phyloP scores from a whole-genome alignment of 2,113 vertebrate genomes.

The Mesitornis unicolor region DNA sequence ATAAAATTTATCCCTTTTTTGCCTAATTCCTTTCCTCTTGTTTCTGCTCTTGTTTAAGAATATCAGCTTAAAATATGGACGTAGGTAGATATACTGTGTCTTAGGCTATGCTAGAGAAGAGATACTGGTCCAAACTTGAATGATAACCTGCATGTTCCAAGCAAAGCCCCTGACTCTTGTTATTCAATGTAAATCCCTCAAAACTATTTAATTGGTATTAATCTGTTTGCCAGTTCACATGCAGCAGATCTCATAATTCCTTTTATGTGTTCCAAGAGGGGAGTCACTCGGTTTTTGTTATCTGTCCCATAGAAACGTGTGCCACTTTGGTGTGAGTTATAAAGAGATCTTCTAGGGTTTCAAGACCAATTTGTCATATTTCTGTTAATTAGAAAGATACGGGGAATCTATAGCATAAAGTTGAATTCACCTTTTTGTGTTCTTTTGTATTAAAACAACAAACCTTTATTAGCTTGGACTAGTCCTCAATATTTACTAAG shows the following conservation, averaged over 20 bases:
- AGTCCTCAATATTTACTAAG: neutral
- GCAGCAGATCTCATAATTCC: neutral
- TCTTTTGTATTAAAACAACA: neutral
- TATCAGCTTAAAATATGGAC: neutral
- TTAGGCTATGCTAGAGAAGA: neutral
- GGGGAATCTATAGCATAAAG: neutral
- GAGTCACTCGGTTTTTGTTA: rapidly evolving
- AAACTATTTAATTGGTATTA: neutral
- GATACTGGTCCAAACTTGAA: rapidly evolving
- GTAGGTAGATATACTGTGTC: neutral
- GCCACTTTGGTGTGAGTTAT: neutral
- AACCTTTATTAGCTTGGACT: neutral
- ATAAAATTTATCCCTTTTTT: neutral
- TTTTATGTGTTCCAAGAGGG: neutral
- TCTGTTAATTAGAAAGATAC: neutral
- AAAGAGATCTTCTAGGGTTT: neutral
- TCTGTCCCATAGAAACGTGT: neutral
- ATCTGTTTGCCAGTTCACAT: rapidly evolving
- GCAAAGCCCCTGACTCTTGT: neutral
- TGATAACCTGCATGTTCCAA: neutral
- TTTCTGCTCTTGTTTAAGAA: neutral
- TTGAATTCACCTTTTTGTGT: neutral
- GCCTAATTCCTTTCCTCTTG: neutral
- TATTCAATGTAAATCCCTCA: neutral
- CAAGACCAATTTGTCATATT: neutral